phyloP scores from a whole-genome alignment of 2,888 invertebrate genomes.

The Vesta saturnalis region DNA sequence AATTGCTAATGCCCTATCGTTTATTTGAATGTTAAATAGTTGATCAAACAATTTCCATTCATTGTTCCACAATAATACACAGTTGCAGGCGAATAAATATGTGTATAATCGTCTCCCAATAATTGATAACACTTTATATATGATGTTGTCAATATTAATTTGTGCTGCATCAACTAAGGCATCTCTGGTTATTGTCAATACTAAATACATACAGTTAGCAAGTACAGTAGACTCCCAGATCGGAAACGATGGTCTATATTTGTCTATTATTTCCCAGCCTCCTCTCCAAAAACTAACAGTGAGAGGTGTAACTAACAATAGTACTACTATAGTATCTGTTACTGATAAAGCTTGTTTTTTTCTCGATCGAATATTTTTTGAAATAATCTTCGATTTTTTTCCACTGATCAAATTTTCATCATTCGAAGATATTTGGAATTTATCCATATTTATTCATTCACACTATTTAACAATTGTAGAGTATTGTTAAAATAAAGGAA shows the following conservation, averaged over 20 bases:
- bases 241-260: conserved; percentile 64
- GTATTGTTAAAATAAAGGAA: too few relatives aligned
- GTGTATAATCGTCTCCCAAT: conserved; percentile 58
- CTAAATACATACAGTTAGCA: conserved; percentile 66
- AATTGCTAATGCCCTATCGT: not conserved
- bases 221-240: conserved; percentile 63
- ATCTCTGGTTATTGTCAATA: conserved; percentile 68
- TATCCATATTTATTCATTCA: not conserved
- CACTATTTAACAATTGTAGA: not conserved
- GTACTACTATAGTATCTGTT: conserved; percentile 61
- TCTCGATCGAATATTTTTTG: not conserved
- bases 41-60: conserved; percentile 56
- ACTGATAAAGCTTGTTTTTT: conserved; percentile 51
- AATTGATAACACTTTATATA: not conserved
- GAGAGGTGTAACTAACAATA: conserved; percentile 63
- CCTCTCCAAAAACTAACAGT: conserved; percentile 68
- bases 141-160: conserved; percentile 15
- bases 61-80: conserved; percentile 67
- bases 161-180: conserved; percentile 53
- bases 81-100: conserved; percentile 63
- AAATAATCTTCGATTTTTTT: not conserved
- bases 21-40: not conserved
- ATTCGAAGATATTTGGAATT: not conserved
- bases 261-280: conserved; percentile 65
- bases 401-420: too few relatives aligned